Conservation (phyloP, 2,797 vertebrate species). For the Coregonus sp. region DNA sequence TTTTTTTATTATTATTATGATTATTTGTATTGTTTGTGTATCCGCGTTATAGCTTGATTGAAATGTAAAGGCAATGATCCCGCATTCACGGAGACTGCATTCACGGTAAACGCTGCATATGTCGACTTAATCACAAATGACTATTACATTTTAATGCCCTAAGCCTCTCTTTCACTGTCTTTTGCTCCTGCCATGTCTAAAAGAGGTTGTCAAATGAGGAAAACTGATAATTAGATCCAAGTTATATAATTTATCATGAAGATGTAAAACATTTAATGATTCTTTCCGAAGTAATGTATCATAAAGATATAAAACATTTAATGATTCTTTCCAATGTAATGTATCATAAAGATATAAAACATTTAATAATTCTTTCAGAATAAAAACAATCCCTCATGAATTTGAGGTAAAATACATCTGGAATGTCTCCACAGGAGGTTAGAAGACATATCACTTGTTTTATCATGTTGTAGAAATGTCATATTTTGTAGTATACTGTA, state of each 20-base stretch:
- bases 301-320: neutral
- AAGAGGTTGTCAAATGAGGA: neutral
- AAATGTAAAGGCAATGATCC: too few species aligned
- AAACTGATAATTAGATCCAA: neutral
- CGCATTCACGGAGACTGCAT: too few species aligned
- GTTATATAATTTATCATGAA: neutral
- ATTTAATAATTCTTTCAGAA: neutral
- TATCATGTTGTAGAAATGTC: neutral
- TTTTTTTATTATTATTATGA: too few species aligned
- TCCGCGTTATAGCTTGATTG: too few species aligned
- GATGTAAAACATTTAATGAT: neutral
- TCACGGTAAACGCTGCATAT: too few species aligned
- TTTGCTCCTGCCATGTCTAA: neutral
- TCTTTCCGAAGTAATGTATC: neutral
- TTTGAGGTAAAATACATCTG: too few species aligned
- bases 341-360: neutral
- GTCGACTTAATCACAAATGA: too few species aligned
- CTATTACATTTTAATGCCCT: too few species aligned
- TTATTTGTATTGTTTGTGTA: too few species aligned
- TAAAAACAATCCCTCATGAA: too few species aligned
- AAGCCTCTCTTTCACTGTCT: neutral
- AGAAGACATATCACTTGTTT: neutral
- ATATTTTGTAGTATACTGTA: neutral
- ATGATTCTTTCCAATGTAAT: neutral
- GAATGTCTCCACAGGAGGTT: too few species aligned